Evolutionary conservation across 2,888 invertebrate species (phyloP).

Genomic region (Sipunculus nudus): DNA sequence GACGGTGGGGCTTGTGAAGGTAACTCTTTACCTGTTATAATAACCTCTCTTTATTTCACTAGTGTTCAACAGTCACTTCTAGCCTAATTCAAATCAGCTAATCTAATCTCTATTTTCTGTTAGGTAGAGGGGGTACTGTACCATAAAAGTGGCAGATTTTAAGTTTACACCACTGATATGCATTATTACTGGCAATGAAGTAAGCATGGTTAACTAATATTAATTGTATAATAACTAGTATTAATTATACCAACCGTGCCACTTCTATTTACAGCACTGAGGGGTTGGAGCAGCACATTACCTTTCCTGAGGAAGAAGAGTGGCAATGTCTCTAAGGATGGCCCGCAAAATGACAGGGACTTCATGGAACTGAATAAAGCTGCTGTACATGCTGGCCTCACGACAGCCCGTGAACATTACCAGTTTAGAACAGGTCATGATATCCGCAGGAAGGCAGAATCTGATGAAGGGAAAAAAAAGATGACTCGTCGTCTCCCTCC

Average conservation of each 20-base stretch:
- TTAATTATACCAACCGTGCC: no score
- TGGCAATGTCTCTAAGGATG: neutral
- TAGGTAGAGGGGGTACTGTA: no score
- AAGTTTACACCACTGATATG: no score
- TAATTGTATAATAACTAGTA: no score
- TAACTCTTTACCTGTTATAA: no score
- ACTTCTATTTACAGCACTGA: constrained; percentile 3
- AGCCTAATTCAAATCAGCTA: no score
- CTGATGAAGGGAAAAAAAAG: constrained; percentile 43
- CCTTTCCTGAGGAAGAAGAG: neutral
- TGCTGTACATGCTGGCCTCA: constrained; percentile 58
- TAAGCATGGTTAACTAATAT: no score
- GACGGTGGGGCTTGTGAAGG: constrained; percentile 58
- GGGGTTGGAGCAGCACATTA: constrained; percentile 9
- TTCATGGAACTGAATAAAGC: constrained; percentile 61
- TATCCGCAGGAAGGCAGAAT: constrained; percentile 48
- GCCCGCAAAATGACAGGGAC: constrained; percentile 40
- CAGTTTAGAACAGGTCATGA: constrained; percentile 62
- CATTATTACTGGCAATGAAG: no score
- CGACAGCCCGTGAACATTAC: constrained; percentile 56
- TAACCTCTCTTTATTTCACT: no score
- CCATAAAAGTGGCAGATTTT: no score
- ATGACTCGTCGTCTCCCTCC: constrained; percentile 53
- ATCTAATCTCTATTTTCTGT: no score
- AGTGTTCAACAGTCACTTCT: no score